These are phyloP conservation scores for Standfussiana lucernea DNA, from an alignment of 2,888 invertebrate genomes.

Conservation along the genomic window DNA sequence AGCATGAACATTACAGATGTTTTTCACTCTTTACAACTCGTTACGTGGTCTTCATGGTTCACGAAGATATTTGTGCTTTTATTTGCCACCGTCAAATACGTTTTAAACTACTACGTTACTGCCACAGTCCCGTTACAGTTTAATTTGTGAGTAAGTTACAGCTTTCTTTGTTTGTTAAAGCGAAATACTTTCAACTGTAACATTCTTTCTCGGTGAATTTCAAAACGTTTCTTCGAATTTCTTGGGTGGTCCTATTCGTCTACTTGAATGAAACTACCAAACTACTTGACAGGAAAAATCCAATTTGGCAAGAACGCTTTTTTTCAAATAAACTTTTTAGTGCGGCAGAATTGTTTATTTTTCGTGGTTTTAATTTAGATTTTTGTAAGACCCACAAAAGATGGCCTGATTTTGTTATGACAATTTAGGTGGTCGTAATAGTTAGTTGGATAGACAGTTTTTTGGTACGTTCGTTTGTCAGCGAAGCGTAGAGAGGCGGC, in stretches of 20 bases:
- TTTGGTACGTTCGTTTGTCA: constrained; percentile 64
- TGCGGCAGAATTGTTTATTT: constrained; percentile 8
- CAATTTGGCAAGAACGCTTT: constrained; percentile 43
- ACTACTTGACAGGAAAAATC: constrained; percentile 25
- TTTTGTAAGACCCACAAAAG: constrained; percentile 39
- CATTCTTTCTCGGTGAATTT: constrained; percentile 45
- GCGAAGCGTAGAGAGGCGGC: constrained; percentile 70
- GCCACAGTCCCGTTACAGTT: constrained; percentile 46
- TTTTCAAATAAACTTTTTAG: constrained; percentile 36
- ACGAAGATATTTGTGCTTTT: constrained; percentile 44
- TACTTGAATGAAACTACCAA: background rate
- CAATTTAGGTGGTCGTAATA: constrained; percentile 44
- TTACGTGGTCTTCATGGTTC: constrained; percentile 59
- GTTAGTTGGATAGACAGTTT: constrained; percentile 41
- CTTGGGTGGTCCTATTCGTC: constrained; percentile 47
- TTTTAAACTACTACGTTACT: constrained; percentile 41
- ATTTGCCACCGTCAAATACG: constrained; percentile 31
- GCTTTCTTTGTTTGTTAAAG: constrained; percentile 53
- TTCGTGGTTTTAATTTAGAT: constrained; percentile 32
- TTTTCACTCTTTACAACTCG: constrained; percentile 31
- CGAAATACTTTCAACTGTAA: constrained; percentile 32
- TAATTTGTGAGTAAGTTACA: constrained; percentile 42
- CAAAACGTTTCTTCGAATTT: constrained; percentile 29
- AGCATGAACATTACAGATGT: constrained; percentile 28
- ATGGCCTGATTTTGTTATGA: constrained; percentile 58